Conservation (phyloP, 53 echinoderm and acorn worm genomes). For the Holothuria scabra region DNA sequence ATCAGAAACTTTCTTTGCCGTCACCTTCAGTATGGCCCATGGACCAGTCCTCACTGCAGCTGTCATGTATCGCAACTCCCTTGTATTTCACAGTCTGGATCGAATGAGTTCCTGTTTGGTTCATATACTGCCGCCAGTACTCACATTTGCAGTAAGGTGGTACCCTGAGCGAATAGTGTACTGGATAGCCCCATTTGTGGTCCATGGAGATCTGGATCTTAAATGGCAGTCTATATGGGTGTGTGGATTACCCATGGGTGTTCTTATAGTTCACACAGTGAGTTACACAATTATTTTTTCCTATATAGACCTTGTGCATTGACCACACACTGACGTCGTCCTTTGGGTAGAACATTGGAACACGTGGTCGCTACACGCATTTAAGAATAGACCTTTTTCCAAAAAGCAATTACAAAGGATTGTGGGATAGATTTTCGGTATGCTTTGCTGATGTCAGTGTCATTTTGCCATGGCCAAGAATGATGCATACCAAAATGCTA, state of each 20-base stretch:
- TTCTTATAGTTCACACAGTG: not conserved
- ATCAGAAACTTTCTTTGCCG: not conserved
- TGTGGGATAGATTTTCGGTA: no score
- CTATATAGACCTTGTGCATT: no score
- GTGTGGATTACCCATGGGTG: not conserved
- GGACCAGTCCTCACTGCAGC: constrained; percentile 41
- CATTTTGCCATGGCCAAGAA: no score
- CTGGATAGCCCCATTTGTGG: constrained; percentile 8
- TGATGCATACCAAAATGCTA: no score
- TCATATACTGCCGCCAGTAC: constrained; percentile 24
- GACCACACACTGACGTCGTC: no score
- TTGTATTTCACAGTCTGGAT: constrained; percentile 47
- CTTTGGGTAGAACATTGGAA: no score
- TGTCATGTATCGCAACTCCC: constrained; percentile 25
- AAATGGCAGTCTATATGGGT: constrained; percentile 3
- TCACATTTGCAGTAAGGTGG: constrained; percentile 49
- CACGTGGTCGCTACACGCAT: no score
- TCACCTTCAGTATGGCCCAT: constrained; percentile 7
- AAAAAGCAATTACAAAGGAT: no score
- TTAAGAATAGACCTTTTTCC: no score
- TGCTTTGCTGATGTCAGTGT: no score
- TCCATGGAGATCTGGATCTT: not conserved
- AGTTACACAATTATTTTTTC: no score
- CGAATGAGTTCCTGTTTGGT: constrained; percentile 34
- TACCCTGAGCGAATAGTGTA: constrained; percentile 16